Evolutionary conservation across 1,140 invertebrate species (phyloP).

Genomic region (Bombyx mandarina): DNA sequence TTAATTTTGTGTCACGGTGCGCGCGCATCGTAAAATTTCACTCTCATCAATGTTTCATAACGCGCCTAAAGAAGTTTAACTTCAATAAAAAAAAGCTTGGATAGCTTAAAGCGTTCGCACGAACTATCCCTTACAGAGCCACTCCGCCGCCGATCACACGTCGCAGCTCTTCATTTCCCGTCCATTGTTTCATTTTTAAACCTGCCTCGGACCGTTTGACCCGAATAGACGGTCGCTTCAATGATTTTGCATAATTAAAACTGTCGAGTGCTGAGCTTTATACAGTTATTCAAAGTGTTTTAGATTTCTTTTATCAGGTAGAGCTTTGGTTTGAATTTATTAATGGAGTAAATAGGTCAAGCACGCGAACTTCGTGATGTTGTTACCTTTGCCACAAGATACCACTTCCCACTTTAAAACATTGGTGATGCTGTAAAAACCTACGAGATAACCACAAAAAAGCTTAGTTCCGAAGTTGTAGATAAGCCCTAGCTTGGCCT

Average conservation of each 20-base stretch:
- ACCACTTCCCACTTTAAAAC: no score
- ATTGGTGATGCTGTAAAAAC: no score
- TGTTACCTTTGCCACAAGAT: no score
- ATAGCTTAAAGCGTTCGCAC: background rate
- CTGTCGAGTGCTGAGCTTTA: constrained; percentile 20
- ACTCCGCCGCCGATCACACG: constrained; percentile 18
- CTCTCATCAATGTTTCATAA: no score
- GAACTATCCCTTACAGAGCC: background rate
- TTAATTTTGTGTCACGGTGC: no score
- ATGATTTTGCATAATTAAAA: constrained; percentile 62
- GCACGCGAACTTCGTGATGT: no score
- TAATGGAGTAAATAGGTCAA: background rate
- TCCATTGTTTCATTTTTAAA: constrained; percentile 50
- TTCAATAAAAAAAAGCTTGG: background rate
- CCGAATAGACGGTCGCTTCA: constrained; percentile 42
- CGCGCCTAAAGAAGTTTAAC: no score
- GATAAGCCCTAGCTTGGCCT: no score
- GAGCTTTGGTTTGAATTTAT: background rate
- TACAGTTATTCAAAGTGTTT: no score
- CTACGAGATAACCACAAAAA: no score
- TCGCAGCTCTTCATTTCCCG: constrained; percentile 38
- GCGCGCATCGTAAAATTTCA: no score
- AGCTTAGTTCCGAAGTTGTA: no score
- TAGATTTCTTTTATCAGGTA: constrained; percentile 3
- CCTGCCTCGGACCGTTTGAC: constrained; percentile 36